A percentile compares a stretch with the other conserved stretches of the same genome.
Conservation (phyloP, 2,888 invertebrate genomes). For the Tenodera sinensis region DNA sequence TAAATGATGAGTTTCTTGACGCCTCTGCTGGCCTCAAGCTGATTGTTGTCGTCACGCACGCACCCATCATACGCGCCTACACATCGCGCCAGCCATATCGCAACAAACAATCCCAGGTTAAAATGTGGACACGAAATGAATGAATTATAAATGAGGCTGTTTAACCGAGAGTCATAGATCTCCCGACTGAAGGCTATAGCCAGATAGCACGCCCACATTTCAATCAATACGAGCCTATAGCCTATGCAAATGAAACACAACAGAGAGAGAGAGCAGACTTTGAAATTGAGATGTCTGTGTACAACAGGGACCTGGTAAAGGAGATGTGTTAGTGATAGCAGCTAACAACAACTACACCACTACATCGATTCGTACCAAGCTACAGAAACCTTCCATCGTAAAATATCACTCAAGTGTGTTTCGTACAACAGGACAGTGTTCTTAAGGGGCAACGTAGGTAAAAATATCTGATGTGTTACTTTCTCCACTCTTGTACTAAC, state of each 20-base stretch:
- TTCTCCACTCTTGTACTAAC: too few species aligned
- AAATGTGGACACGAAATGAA: background rate
- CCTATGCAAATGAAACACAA: background rate
- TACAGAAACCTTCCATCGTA: too few species aligned
- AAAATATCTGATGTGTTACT: too few species aligned
- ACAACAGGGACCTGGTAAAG: background rate
- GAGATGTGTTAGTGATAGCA: background rate
- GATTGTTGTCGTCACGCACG: background rate
- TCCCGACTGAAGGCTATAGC: background rate
- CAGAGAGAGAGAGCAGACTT: background rate
- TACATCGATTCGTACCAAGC: background rate
- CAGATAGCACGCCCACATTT: background rate
- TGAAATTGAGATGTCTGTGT: background rate
- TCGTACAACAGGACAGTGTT: too few species aligned
- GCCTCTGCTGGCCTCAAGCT: background rate
- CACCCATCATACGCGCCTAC: background rate
- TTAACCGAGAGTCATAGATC: background rate
- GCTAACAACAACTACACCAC: background rate
- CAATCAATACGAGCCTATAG: background rate
- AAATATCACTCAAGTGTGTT: too few species aligned
- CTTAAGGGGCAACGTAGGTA: too few species aligned
- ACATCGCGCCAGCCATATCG: background rate
- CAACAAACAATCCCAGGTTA: background rate
- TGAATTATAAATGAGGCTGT: constrained; percentile 7
- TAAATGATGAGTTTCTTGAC: background rate